Evolutionary conservation across 1,140 invertebrate genomes (phyloP).

Genomic region (Meloidogyne floridensis): DNA sequence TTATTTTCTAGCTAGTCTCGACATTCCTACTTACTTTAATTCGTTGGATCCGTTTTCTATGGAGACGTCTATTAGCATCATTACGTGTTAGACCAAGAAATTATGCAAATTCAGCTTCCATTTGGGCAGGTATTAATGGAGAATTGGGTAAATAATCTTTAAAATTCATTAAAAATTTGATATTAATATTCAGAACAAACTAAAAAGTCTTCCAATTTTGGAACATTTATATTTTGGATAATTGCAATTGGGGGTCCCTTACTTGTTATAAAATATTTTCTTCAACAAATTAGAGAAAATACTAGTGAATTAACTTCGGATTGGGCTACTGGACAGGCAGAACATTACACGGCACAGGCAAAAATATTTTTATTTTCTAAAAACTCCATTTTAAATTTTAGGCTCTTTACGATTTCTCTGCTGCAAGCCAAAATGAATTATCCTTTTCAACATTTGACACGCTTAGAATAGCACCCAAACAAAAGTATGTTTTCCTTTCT

Average conservation of each 20-base stretch:
- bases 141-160: conserved; percentile 7
- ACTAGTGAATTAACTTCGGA: conserved; percentile 59
- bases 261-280: conserved; percentile 79
- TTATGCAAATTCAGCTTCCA: conserved; percentile 49
- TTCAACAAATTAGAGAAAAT: conserved; percentile 69
- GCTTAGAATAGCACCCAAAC: conserved; percentile 79
- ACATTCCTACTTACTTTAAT: conserved; percentile 46
- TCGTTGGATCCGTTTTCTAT: conserved; percentile 46
- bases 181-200: conserved; percentile 7
- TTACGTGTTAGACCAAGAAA: conserved; percentile 56
- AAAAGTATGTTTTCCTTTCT: conserved; percentile 66
- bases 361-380: conserved; percentile 25
- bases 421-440: conserved; percentile 76
- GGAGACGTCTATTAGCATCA: conserved; percentile 50
- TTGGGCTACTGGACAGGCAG: conserved; percentile 74
- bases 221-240: conserved; percentile 77
- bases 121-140: conserved; percentile 45
- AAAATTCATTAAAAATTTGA: background rate
- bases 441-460: conserved; percentile 77
- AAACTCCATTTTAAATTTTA: conserved; percentile 17
- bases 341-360: conserved; percentile 73
- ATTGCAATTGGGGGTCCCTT: conserved; percentile 86
- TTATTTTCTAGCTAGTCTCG: conserved; percentile 46
- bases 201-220: background rate
- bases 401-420: conserved; percentile 78